A percentile compares a stretch with the other conserved stretches of the same genome.
Evolutionary conservation across 2,888 invertebrate genomes (phyloP).

Genomic region (Cyrtodaria siliqua): DNA sequence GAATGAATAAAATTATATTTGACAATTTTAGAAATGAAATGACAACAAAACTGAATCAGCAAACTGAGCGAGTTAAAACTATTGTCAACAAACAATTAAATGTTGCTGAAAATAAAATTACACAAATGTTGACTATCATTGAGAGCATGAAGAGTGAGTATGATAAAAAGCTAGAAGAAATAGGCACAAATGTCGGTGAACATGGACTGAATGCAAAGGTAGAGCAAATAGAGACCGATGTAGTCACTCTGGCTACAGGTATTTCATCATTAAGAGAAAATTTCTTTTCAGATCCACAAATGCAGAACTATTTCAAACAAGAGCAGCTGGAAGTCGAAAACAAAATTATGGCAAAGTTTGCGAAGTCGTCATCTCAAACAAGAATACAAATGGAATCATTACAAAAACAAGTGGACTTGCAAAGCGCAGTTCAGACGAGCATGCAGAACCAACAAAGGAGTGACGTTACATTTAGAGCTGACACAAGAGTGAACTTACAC

Average conservation of each 20-base stretch:
- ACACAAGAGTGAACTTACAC: constrained; percentile 2
- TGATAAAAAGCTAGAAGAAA: constrained; percentile 23
- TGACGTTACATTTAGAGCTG: too few species aligned
- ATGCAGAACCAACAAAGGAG: too few species aligned
- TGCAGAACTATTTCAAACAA: constrained; percentile 20
- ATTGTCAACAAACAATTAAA: too few species aligned
- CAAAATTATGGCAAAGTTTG: constrained; percentile 24
- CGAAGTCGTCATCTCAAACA: constrained; percentile 8
- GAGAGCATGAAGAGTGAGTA: constrained; percentile 31
- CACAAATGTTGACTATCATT: constrained; percentile 24
- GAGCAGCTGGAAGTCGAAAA: constrained; percentile 24
- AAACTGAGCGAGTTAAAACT: constrained; percentile 27
- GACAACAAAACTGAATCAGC: constrained; percentile 16
- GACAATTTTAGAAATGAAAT: constrained; percentile 20
- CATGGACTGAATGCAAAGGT: constrained; percentile 20
- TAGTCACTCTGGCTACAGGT: constrained; percentile 23
- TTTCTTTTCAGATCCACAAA: constrained; percentile 18
- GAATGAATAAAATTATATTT: too few species aligned
- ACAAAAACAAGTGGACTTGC: constrained; percentile 3
- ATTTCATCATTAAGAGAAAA: constrained; percentile 39
- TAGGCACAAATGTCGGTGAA: not conserved
- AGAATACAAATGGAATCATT: constrained; percentile 32
- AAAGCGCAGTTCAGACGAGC: too few species aligned
- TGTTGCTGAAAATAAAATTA: constrained; percentile 25
- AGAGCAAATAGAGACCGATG: constrained; percentile 30